A percentile compares a stretch with the other conserved stretches of the same genome.
phyloP scores from a whole-genome alignment of 2,888 invertebrate species.

The Eubasilissa splendida region DNA sequence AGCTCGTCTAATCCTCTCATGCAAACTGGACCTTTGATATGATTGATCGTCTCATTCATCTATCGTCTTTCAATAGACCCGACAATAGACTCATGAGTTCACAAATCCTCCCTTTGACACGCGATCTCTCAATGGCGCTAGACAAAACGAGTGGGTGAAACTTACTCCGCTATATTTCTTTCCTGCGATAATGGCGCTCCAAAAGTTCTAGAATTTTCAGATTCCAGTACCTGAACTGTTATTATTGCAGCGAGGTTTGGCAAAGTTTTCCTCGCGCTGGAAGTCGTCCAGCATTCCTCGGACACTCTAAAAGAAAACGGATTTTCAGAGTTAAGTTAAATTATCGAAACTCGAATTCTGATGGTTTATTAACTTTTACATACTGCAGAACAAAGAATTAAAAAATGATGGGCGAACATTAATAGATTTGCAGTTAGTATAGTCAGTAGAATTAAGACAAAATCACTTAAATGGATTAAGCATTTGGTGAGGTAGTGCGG shows the following conservation, averaged over 20 bases:
- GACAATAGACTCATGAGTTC: constrained; percentile 16
- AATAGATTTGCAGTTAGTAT: too few relatives aligned
- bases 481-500: too few relatives aligned
- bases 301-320: not conserved
- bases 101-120: constrained; percentile 51
- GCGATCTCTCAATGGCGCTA: constrained; percentile 50
- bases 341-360: not conserved
- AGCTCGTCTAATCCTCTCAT: constrained; percentile 33
- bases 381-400: too few relatives aligned
- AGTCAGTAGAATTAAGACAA: too few relatives aligned
- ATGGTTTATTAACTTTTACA: too few relatives aligned
- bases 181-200: constrained; percentile 35
- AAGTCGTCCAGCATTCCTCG: constrained; percentile 9
- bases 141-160: constrained; percentile 45
- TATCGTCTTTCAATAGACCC: constrained; percentile 35
- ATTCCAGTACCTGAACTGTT: constrained; percentile 25
- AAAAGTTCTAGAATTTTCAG: constrained; percentile 38
- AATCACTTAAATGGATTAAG: too few relatives aligned
- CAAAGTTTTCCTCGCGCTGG: constrained; percentile 27
- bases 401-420: too few relatives aligned
- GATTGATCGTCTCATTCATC: constrained; percentile 45
- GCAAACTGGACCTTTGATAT: constrained; percentile 53
- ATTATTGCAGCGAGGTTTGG: constrained; percentile 32
- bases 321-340: not conserved
- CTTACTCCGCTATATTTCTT: constrained; percentile 37